Evolutionary conservation across 2,113 vertebrate species (phyloP), one percentile per base, ranked within the genome.

Genomic region (Paratilapia polleni): DNA sequence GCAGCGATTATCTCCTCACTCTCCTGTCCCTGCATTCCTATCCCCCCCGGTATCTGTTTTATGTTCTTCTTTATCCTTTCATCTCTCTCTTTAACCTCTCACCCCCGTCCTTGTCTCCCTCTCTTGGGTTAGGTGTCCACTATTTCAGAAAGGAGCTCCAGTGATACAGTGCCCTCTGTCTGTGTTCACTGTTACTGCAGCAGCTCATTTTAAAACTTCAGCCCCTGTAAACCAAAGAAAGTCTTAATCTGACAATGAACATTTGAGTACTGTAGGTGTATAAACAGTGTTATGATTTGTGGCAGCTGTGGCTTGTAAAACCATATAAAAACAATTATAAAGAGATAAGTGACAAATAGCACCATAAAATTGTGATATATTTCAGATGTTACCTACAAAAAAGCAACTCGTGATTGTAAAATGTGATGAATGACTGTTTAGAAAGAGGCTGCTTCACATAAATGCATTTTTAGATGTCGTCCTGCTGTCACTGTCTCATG

Each of bases 91-190:
- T 57, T 68, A 6, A 26, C 74, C 74, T 78, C 61, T 76, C 59
- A 24, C 68, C 63, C 54, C 43, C 58, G 31, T 62, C 57, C 20
- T 19, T 43, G 26, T 10, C n/a, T 52, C 6, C 66, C 52, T 74
- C 24, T 38, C 22, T 60, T 43, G 60, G 63, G 31, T 73, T 38
- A 28, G 24, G 24, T 75, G 83, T 88, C 85, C 79, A 81, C 43
- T 11, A 3, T 63, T 24, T 59, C 77, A 66, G 10, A n/a, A n/a
- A 62, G 57, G 84, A 93, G 90, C 41, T 9, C 63, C 84, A 92
- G 93, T 89, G 85, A 88, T 57, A 64, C 61, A 93, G 94, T 86
- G 89, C 94, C 93, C 92, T 92, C 94, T 95, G 93, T 95, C 93
- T 92, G 91, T 78, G 19, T 17, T 22, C 47, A 70, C 14, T 1